A percentile compares a stretch with the other conserved stretches of the same genome.
Conservation (phyloP, 2,797 vertebrate species). For the Aselliscus stoliczkanus region DNA sequence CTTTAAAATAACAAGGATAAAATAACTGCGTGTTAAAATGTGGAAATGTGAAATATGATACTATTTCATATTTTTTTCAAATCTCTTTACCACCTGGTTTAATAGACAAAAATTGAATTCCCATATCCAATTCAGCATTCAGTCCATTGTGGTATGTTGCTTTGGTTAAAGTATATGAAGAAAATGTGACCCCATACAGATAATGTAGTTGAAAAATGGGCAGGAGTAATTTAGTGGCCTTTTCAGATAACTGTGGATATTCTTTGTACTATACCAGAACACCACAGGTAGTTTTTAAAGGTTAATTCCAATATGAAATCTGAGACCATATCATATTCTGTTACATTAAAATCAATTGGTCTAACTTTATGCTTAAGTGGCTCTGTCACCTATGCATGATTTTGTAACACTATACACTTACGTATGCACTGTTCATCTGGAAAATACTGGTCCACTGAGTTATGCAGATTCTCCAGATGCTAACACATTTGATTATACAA, state of each 20-base stretch:
- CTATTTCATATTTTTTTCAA: neutral
- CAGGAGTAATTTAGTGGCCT: neutral
- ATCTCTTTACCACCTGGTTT: neutral
- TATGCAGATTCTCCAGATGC: neutral
- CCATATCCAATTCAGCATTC: neutral
- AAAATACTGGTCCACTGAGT: neutral
- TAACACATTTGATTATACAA: neutral
- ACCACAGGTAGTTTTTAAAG: neutral
- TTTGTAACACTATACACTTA: neutral
- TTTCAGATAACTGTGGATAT: neutral
- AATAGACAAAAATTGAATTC: neutral
- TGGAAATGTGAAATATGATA: no score
- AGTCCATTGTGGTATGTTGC: neutral
- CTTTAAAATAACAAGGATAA: neutral
- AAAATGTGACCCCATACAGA: neutral
- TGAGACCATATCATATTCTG: neutral
- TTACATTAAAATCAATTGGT: slow-evolving; percentile 10
- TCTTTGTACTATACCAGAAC: neutral
- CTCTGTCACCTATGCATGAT: neutral
- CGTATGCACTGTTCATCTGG: neutral
- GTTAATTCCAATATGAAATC: neutral
- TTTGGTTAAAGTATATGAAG: neutral
- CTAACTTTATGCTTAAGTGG: neutral
- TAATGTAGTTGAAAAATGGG: neutral
- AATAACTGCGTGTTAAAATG: neutral